phyloP scores from a whole-genome alignment of 2,888 invertebrate genomes.

The Lepidonotus clava region DNA sequence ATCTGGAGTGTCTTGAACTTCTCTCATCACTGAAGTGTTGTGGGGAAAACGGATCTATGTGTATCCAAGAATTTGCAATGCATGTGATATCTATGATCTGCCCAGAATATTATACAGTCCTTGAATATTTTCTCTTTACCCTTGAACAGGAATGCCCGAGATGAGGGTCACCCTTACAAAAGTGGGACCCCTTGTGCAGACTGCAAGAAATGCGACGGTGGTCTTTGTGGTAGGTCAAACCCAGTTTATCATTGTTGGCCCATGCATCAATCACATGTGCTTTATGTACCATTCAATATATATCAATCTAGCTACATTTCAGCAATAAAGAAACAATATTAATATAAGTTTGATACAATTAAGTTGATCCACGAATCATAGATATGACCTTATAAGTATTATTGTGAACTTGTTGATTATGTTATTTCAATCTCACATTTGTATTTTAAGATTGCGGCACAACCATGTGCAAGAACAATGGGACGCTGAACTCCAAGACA shows the following conservation, averaged over 20 bases:
- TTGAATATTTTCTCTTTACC: not conserved
- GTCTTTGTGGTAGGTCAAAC: not conserved
- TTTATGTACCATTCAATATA: too few relatives aligned
- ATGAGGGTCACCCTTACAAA: not conserved
- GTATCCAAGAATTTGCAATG: not conserved
- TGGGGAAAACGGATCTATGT: not conserved
- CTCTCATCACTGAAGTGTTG: not conserved
- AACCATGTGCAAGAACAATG: not conserved
- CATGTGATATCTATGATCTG: too few relatives aligned
- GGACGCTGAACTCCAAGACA: not conserved
- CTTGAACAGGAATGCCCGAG: not conserved
- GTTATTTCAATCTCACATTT: too few relatives aligned
- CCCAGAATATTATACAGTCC: too few relatives aligned
- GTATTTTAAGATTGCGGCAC: not conserved
- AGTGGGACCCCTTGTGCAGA: not conserved
- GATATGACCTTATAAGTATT: too few relatives aligned
- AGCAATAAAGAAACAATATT: too few relatives aligned
- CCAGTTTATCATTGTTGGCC: too few relatives aligned
- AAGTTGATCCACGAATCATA: too few relatives aligned
- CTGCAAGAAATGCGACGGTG: not conserved
- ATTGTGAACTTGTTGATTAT: too few relatives aligned
- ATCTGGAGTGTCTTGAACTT: not conserved
- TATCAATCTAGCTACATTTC: too few relatives aligned
- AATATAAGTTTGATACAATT: too few relatives aligned
- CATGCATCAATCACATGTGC: too few relatives aligned